Conservation (phyloP, 2,888 invertebrate species). For the Leptinotarsa juncta region DNA sequence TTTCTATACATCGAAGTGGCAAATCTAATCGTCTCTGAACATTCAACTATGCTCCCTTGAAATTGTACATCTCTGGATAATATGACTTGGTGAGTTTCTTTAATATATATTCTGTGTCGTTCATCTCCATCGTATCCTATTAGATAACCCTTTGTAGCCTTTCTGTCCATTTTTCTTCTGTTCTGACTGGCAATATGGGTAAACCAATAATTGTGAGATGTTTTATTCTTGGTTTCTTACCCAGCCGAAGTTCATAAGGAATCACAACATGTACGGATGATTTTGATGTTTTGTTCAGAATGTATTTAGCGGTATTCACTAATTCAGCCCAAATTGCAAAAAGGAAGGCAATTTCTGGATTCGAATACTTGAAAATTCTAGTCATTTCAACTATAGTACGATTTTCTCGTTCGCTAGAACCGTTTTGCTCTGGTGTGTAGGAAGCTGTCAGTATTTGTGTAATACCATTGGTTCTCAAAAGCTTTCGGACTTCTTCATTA, state of each 20-base stretch:
- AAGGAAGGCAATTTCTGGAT: too few species aligned
- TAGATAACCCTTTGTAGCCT: constrained; percentile 43
- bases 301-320: too few species aligned
- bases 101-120: constrained; percentile 48
- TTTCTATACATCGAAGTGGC: neutral
- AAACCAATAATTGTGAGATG: constrained; percentile 49
- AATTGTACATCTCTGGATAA: constrained; percentile 51
- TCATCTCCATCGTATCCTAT: constrained; percentile 55
- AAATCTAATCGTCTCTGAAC: constrained; percentile 20
- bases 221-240: constrained; percentile 38
- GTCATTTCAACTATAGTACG: too few species aligned
- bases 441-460: too few species aligned
- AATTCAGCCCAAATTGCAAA: too few species aligned
- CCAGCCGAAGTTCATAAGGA: constrained; percentile 51
- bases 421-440: too few species aligned
- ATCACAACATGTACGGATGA: constrained; percentile 43
- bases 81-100: constrained; percentile 39
- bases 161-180: constrained; percentile 50
- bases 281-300: constrained; percentile 46
- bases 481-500: too few species aligned
- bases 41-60: constrained; percentile 41
- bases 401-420: too few species aligned
- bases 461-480: too few species aligned
- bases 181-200: constrained; percentile 33
- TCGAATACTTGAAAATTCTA: too few species aligned